Conservation (phyloP, 2,797 vertebrate species). For the Oryzias sinensis region DNA sequence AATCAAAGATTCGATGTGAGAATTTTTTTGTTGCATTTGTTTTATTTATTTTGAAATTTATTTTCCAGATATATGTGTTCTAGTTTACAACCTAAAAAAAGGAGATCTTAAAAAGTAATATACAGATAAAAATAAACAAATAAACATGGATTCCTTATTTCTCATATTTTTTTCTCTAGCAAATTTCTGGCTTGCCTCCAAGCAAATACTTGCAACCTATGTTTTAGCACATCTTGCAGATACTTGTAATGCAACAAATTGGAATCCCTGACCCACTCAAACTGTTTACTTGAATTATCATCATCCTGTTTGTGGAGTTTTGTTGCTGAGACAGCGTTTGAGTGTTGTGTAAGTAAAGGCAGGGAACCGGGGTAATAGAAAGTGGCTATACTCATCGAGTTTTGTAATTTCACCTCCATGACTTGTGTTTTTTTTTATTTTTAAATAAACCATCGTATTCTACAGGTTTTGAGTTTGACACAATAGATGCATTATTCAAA, state of each 20-base stretch:
- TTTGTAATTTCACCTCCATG: constrained; percentile 12
- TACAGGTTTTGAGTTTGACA: constrained; percentile 19
- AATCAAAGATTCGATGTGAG: background rate
- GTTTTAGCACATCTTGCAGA: constrained; percentile 69
- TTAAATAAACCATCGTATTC: constrained; percentile 9
- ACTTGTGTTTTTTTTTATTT: constrained; percentile 39
- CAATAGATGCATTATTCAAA: constrained; percentile 55
- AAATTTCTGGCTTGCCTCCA: constrained; percentile 45
- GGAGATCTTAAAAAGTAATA: constrained; percentile 52
- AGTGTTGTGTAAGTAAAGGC: constrained; percentile 36
- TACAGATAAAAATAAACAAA: constrained; percentile 52
- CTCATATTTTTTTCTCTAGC: constrained; percentile 62
- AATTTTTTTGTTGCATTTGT: constrained; percentile 16
- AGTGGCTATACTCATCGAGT: constrained; percentile 32
- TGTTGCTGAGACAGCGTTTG: constrained; percentile 30
- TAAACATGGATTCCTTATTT: constrained; percentile 66
- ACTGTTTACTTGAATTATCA: constrained; percentile 73
- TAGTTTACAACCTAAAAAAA: constrained; percentile 45
- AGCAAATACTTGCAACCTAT: constrained; percentile 39
- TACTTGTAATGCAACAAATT: constrained; percentile 41
- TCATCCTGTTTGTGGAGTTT: constrained; percentile 60
- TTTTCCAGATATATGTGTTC: background rate
- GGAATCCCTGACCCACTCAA: constrained; percentile 50
- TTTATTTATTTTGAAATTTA: constrained; percentile 63
- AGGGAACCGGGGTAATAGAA: constrained; percentile 28